phyloP scores from a whole-genome alignment of 2,797 vertebrate genomes.

The Triplophysa bombifrons region DNA sequence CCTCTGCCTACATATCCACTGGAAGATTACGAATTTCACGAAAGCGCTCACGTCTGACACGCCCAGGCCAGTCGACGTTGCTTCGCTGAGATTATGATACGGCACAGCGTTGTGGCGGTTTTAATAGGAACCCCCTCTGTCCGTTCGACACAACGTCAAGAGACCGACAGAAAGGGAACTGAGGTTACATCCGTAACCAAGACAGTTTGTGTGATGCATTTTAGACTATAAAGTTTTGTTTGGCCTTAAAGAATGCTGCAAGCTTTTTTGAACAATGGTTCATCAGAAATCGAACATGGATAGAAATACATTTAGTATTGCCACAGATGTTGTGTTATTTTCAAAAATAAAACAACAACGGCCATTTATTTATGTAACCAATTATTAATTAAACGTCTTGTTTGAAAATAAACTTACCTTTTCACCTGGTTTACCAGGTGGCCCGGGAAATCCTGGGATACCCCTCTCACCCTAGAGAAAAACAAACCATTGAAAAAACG shows the following conservation, averaged over 20 bases:
- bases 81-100: too few relatives aligned
- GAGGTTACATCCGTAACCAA: too few relatives aligned
- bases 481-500: conserved; percentile 27
- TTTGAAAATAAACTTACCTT: conserved; percentile 76
- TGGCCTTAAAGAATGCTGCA: background rate
- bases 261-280: background rate
- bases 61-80: too few relatives aligned
- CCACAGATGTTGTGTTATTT: background rate
- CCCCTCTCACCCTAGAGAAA: conserved; percentile 86
- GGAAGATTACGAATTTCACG: too few relatives aligned
- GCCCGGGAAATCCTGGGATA: conserved; percentile 85
- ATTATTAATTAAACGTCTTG: background rate
- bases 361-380: background rate
- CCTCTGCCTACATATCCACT: too few relatives aligned
- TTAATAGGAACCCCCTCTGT: too few relatives aligned
- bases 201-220: background rate
- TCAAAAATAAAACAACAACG: background rate
- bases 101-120: too few relatives aligned
- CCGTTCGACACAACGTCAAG: too few relatives aligned
- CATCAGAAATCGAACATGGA: background rate
- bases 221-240: background rate
- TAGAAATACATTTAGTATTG: background rate
- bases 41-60: too few relatives aligned
- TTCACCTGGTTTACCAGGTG: conserved; percentile 83
- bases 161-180: too few relatives aligned